A percentile compares a stretch with the other conserved stretches of the same genome.
Conservation (phyloP, 2,113 vertebrate genomes). For the Dicentrarchus labrax region DNA sequence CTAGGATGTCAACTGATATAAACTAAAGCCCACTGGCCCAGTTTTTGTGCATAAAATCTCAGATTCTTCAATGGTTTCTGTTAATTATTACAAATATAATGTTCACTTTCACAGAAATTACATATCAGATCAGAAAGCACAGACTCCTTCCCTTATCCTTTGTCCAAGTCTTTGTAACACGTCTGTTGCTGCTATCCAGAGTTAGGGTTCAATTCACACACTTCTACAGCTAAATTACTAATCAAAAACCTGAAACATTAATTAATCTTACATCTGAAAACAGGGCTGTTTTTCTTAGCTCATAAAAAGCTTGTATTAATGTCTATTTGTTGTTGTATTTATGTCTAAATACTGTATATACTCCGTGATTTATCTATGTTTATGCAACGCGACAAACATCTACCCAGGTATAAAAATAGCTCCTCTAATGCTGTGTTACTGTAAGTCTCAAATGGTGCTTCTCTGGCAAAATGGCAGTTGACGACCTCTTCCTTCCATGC, state of each 20-base stretch:
- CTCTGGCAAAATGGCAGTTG: constrained; percentile 5
- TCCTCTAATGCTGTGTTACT: neutral
- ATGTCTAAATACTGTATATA: neutral
- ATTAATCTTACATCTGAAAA: neutral
- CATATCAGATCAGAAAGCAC: neutral
- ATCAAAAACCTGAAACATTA: fast-evolving
- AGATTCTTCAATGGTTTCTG: neutral
- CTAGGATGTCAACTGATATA: neutral
- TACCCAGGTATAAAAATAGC: constrained; percentile 1
- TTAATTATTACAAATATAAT: neutral
- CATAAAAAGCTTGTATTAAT: neutral
- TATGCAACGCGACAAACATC: neutral
- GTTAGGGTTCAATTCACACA: neutral
- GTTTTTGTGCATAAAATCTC: neutral
- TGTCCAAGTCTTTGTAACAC: neutral
- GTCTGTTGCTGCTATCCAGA: too few species aligned
- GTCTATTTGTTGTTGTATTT: neutral
- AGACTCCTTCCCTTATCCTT: neutral
- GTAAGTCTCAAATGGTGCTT: neutral
- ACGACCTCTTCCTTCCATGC: constrained; percentile 30
- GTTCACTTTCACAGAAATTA: too few species aligned
- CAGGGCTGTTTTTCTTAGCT: neutral
- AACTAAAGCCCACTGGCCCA: neutral
- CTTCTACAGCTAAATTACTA: neutral
- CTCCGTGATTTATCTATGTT: neutral